Evolutionary conservation across 1,140 invertebrate genomes (phyloP).

Genomic region (Diorhabda elongata): DNA sequence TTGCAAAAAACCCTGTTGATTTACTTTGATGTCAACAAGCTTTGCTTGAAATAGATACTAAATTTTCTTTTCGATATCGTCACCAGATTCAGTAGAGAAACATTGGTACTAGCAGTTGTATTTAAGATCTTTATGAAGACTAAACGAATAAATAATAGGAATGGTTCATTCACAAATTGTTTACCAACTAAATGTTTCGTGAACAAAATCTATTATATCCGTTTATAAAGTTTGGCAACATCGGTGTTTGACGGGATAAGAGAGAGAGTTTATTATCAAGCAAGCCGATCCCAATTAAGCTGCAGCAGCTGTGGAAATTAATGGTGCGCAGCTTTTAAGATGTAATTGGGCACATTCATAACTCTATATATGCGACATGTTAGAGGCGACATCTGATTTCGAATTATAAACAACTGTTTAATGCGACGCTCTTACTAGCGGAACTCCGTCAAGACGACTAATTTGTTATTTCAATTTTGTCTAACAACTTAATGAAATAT

Average conservation of each 20-base stretch:
- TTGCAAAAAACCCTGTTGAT: too few species aligned
- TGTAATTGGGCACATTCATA: slow-evolving; percentile 65
- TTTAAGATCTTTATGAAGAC: too few species aligned
- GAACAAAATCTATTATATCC: too few species aligned
- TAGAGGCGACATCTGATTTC: slow-evolving; percentile 37
- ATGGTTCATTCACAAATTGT: too few species aligned
- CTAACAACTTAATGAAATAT: not conserved
- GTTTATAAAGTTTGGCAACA: not conserved
- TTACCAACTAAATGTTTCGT: too few species aligned
- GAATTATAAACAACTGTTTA: slow-evolving; percentile 15
- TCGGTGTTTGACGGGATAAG: not conserved
- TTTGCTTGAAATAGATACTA: too few species aligned
- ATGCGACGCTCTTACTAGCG: not conserved
- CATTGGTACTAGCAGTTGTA: too few species aligned
- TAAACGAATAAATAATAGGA: too few species aligned
- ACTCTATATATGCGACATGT: slow-evolving; percentile 42
- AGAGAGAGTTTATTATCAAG: slow-evolving; percentile 54
- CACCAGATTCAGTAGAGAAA: too few species aligned
- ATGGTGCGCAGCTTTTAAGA: slow-evolving; percentile 63
- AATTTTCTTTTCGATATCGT: too few species aligned
- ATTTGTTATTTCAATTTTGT: not conserved
- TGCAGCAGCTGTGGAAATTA: slow-evolving; percentile 64
- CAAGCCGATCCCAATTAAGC: slow-evolving; percentile 60
- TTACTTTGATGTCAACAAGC: too few species aligned
- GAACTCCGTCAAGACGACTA: not conserved